phyloP scores from a whole-genome alignment of 2,797 vertebrate genomes.

The Parauchenoglanis ngamensis region DNA sequence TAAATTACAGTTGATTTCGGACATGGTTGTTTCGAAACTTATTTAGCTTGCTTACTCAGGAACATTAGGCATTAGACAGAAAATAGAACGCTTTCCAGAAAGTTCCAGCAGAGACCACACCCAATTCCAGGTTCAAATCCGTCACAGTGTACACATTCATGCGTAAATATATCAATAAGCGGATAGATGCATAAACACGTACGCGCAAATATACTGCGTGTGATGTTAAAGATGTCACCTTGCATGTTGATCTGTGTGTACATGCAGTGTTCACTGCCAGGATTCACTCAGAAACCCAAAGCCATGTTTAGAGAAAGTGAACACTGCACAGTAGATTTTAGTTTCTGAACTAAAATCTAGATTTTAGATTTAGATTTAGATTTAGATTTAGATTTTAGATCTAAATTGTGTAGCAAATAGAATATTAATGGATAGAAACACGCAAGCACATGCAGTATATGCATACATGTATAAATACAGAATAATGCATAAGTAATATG shows the following conservation, averaged over 20 bases:
- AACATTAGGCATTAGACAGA: neutral
- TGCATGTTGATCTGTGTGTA: neutral
- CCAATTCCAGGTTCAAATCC: neutral
- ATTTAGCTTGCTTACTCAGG: neutral
- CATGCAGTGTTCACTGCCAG: neutral
- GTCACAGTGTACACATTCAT: neutral
- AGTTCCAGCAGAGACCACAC: neutral
- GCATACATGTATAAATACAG: no score
- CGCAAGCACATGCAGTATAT: no score
- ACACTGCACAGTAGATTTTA: slow-evolving; percentile 3
- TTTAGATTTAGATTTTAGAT: no score
- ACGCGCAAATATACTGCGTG: neutral
- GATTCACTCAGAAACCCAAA: neutral
- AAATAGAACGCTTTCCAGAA: neutral
- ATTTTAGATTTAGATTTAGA: no score
- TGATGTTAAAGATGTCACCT: neutral
- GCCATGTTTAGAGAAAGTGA: neutral
- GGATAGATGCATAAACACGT: neutral
- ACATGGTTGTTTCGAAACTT: neutral
- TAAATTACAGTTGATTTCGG: neutral
- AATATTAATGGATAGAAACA: neutral
- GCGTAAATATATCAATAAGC: neutral
- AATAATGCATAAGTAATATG: no score
- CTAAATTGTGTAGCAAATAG: neutral
- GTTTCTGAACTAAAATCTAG: no score